Base-by-base conservation (phyloP, 2,113 vertebrate genomes). In the Nannospalax galili region DNA sequence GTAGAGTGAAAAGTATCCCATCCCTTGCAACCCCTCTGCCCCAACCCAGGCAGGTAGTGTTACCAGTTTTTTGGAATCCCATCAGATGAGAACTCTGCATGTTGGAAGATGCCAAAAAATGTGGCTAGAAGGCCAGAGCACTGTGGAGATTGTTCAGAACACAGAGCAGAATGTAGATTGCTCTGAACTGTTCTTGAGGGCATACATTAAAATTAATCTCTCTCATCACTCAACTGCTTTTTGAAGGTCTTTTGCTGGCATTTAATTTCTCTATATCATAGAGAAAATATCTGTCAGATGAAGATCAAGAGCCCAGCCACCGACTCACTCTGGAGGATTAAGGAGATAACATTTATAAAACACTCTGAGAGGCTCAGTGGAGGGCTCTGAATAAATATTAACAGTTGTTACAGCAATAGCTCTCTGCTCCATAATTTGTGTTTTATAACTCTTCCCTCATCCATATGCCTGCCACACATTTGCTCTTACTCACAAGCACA, bases 261-360 rank as follows among this genome's bases (percentile, higher is more conserved):
- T 93, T 97, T 93, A 91, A 89, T 72, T 95, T 91, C 80, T 42
- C n/a, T 91, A 1, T 93, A 64, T 78, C 86, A 52, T 28, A 94
- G 79, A 73, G 75, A 81, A 84, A 84, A 92, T 81, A 79, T 28
- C 22, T 84, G 78, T 92, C 45, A 96, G 80, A 30, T 74, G 92
- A 91, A 78, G 65, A 96, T 95, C 79, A 84, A 89, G 88, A 82
- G 74, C 69, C 75, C 87, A 70, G 58, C 94, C 89, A 92, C 67
- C 81, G 45, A 74, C 70, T 89, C 65, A 60, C 52, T 5, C 40
- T 37, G 79, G 79, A 89, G 40, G 37, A 94, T 86, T 90, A 80
- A 95, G 60, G 15, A 82, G 58, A 80, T 35, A 48, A 24, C 14
- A 37, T 92, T 96, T 80, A 81, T 64, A 74, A 87, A 95, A 95